Evolutionary conservation across 2,797 vertebrate genomes (phyloP).

Genomic region (Natrix natrix): DNA sequence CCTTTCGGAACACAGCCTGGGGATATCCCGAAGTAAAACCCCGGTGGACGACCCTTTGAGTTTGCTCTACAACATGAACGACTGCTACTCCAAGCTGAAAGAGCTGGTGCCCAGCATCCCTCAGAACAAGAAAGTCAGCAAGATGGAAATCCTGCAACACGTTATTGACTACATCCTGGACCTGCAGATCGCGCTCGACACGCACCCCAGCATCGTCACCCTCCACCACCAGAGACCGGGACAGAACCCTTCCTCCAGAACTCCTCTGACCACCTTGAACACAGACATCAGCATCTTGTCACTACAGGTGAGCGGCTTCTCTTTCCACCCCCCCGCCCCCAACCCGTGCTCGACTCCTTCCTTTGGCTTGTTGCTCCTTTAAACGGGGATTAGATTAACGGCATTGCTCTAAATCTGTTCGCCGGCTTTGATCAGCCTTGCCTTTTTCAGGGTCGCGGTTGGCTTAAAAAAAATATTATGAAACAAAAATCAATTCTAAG

Average conservation of each 20-base stretch:
- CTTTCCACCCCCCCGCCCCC: no score
- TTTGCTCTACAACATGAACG: slow-evolving; percentile 98
- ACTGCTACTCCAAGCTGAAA: slow-evolving; percentile 98
- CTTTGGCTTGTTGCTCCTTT: accelerated
- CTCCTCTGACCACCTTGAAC: slow-evolving; percentile 93
- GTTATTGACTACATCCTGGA: slow-evolving; percentile 99
- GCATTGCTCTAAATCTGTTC: accelerated
- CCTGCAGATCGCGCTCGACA: slow-evolving; percentile 97
- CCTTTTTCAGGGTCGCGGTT: no score
- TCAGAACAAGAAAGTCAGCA: slow-evolving; percentile 97
- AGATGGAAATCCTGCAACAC: slow-evolving; percentile 99
- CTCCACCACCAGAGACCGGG: slow-evolving; percentile 82
- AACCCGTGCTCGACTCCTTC: not conserved
- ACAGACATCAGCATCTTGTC: slow-evolving; percentile 97
- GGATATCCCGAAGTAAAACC: slow-evolving; percentile 94
- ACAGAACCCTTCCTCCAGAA: slow-evolving; percentile 79
- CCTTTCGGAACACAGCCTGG: slow-evolving; percentile 88
- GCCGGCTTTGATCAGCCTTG: not conserved
- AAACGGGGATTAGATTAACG: not conserved
- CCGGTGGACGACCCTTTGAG: slow-evolving; percentile 95
- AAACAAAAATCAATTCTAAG: not conserved
- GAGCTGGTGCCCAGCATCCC: slow-evolving; percentile 99
- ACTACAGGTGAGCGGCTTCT: slow-evolving; percentile 84
- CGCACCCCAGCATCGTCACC: slow-evolving; percentile 86
- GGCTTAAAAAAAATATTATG: not conserved